Base-by-base conservation (phyloP, 2,888 invertebrate genomes). In the Salticus scenicus region DNA sequence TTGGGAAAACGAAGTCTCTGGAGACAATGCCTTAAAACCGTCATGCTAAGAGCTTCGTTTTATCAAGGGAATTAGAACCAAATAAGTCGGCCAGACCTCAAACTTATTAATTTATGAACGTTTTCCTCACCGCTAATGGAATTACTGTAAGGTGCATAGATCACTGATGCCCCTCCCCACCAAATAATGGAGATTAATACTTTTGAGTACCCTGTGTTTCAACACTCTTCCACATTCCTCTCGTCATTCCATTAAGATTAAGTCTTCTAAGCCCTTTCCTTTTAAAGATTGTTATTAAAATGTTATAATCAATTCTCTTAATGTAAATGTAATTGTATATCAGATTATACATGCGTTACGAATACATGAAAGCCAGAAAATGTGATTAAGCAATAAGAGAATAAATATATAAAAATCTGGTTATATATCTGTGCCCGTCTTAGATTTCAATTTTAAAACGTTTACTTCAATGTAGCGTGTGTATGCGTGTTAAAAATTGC, bases 61-160 rank as follows among this genome's bases (percentile, higher is more conserved):
- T 83, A 64, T 31, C n/a, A 51, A 47, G 83, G 71, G 83, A 77
- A 84, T 84, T 84, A 84, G 57, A 51, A 47, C 71, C 64, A 70
- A 82, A 76, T 76, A 75, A 76, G 75, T 82, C 31, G 75, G 64
- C 64, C 73, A 84, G 57, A 84, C 77, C 83, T 84, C 83, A 84
- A 78, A 84, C 77, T 84, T 84, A 84, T 84, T 84, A 84, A 84
- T 84, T 77, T 84, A 84, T 77, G 63, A 84, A 66, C 77, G 73
- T 73, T 84, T 82, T 84, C 83, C 70, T 73, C 73, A 57, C 41
- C 71, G 57, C 77, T 84, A 77, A 77, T 77, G 83, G 77, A 72
- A 84, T 84, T 77, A 73, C 42, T 30, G n/a, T n/a, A n/a, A 8
- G 33, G 76, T 64, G 51, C 33, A 31, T 47, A 42, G 37, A 47